phyloP scores from a whole-genome alignment of 2,113 vertebrate species.

The Sisor rabdophorus region DNA sequence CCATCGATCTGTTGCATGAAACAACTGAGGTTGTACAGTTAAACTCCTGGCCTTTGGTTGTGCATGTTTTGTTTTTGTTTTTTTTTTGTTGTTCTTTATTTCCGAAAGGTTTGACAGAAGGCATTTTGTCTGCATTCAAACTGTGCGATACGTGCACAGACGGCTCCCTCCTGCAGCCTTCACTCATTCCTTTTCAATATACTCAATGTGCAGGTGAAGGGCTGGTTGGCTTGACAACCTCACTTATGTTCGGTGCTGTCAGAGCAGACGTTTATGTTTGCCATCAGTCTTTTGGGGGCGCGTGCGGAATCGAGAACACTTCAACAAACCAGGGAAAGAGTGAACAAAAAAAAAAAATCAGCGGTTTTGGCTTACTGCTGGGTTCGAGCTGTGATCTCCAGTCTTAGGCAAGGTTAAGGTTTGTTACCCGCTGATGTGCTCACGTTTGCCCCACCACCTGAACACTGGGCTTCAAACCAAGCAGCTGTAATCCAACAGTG shows the following conservation, averaged over 20 bases:
- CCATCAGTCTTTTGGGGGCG: conserved; percentile 44
- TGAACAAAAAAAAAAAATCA: conserved; percentile 10
- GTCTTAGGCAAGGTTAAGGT: conserved; percentile 32
- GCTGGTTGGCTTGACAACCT: conserved; percentile 51
- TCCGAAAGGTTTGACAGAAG: not conserved
- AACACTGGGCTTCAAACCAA: conserved; percentile 20
- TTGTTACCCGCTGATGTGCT: conserved; percentile 18
- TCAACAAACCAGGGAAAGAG: not conserved
- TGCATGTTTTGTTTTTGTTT: not conserved
- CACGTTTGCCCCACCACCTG: conserved; percentile 16
- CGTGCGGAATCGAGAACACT: conserved; percentile 19
- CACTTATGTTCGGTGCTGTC: conserved; percentile 44
- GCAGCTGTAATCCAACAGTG: conserved; percentile 16
- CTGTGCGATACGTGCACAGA: not conserved
- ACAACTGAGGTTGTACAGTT: too few species aligned
- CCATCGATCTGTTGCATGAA: not conserved
- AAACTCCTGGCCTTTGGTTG: not conserved
- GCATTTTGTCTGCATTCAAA: conserved; percentile 12
- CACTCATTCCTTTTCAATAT: conserved; percentile 42
- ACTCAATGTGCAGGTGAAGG: conserved; percentile 44
- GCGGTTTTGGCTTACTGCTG: conserved; percentile 2
- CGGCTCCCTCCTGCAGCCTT: conserved; percentile 30
- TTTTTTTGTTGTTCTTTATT: not conserved
- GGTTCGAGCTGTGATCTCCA: conserved; percentile 27
- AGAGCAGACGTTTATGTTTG: conserved; percentile 44